These are phyloP conservation scores for Adelges cooleyi DNA, from an alignment of 1,140 invertebrate genomes.

Conservation along the genomic window DNA sequence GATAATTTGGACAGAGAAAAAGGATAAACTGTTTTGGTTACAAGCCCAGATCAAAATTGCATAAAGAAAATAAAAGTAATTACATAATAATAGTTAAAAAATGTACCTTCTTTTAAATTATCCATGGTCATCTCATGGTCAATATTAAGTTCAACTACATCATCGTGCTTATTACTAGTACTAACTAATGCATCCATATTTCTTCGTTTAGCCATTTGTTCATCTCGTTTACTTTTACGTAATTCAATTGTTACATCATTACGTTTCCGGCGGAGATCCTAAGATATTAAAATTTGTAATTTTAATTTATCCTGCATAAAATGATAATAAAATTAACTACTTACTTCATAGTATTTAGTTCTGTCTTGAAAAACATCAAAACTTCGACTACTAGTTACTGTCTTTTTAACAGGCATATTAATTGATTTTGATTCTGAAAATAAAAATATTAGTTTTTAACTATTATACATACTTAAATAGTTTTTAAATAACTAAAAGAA, in stretches of 20 bases:
- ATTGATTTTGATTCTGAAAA: background rate
- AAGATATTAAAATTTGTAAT: background rate
- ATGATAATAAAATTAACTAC: background rate
- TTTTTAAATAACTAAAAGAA: too few species aligned
- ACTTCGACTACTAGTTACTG: background rate
- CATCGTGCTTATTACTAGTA: constrained; percentile 41
- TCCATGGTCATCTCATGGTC: constrained; percentile 38
- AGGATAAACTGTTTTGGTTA: too few species aligned
- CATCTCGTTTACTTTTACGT: constrained; percentile 86
- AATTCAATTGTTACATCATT: constrained; percentile 80
- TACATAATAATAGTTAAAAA: background rate
- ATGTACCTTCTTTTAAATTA: constrained; percentile 34
- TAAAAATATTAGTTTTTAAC: background rate
- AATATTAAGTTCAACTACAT: constrained; percentile 39
- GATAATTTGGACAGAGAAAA: too few species aligned
- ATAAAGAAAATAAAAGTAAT: too few species aligned
- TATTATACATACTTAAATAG: too few species aligned
- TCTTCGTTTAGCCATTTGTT: constrained; percentile 85
- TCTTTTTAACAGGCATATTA: constrained; percentile 4
- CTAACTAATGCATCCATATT: constrained; percentile 48
- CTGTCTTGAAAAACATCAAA: constrained; percentile 9
- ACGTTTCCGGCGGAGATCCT: constrained; percentile 71
- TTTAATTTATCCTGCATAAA: background rate
- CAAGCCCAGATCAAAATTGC: too few species aligned
- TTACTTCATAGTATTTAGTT: constrained; percentile 18